These are phyloP conservation scores for Rhadina sibilatrix DNA, from an alignment of 2,113 vertebrate species.

Conservation along the genomic window DNA sequence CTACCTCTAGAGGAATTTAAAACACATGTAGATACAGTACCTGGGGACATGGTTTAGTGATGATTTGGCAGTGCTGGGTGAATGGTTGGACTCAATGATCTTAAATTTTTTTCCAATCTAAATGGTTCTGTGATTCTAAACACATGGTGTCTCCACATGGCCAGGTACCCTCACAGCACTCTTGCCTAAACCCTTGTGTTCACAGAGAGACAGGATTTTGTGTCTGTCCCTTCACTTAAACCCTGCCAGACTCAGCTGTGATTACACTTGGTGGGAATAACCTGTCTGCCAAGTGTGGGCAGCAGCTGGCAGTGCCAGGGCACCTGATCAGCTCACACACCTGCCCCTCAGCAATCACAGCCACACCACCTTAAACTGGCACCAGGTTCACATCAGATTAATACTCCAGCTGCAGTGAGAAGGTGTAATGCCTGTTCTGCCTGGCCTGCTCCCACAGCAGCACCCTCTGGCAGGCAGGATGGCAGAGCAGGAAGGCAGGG, in stretches of 20 bases:
- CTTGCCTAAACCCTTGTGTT: not conserved
- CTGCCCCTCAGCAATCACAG: not conserved
- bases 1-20: not conserved
- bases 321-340: not conserved
- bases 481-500: not conserved
- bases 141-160: not conserved
- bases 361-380: not conserved
- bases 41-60: not conserved
- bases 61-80: not conserved
- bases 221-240: not conserved
- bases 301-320: not conserved
- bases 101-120: not conserved
- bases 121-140: not conserved
- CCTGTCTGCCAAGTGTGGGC: not conserved
- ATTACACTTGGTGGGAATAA: not conserved
- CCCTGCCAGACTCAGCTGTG: not conserved
- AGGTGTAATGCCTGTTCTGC: not conserved
- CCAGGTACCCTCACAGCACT: not conserved
- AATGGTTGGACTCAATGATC: not conserved
- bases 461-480: not conserved
- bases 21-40: not conserved
- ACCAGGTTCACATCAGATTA: not conserved
- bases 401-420: not conserved
- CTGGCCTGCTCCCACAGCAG: not conserved
- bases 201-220: not conserved